Percentiles rank a stretch among this genome's conserved stretches.
phyloP scores from a whole-genome alignment of 2,113 vertebrate species.

The Gymnorhina tibicen region DNA sequence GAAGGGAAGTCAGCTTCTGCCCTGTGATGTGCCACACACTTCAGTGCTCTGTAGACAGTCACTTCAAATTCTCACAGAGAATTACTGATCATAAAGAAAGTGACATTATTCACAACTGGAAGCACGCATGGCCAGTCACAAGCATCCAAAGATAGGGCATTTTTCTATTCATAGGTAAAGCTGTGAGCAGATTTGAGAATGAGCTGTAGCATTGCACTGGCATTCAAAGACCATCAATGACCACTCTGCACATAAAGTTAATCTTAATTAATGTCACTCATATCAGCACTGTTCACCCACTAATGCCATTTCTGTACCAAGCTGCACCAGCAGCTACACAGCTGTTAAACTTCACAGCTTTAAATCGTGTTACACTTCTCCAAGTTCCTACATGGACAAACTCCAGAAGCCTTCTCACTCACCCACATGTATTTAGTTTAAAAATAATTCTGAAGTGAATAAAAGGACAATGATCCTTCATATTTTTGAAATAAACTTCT shows the following conservation, averaged over 20 bases:
- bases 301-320: background rate
- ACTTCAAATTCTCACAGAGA: background rate
- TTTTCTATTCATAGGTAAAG: background rate
- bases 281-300: background rate
- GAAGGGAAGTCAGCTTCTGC: background rate
- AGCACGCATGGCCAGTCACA: background rate
- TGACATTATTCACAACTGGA: background rate
- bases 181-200: background rate
- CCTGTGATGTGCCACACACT: background rate
- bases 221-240: background rate
- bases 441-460: background rate
- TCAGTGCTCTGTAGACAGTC: background rate
- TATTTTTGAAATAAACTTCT: background rate
- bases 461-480: background rate
- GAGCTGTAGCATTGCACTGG: background rate
- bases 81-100: background rate
- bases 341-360: background rate
- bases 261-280: background rate
- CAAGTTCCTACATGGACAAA: background rate
- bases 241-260: background rate
- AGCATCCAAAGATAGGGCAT: background rate
- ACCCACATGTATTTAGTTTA: background rate
- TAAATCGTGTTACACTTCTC: background rate
- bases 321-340: background rate
- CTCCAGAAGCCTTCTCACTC: background rate